These are phyloP conservation scores for Antheraea mylitta DNA, from an alignment of 1,140 invertebrate genomes.

Conservation along the genomic window DNA sequence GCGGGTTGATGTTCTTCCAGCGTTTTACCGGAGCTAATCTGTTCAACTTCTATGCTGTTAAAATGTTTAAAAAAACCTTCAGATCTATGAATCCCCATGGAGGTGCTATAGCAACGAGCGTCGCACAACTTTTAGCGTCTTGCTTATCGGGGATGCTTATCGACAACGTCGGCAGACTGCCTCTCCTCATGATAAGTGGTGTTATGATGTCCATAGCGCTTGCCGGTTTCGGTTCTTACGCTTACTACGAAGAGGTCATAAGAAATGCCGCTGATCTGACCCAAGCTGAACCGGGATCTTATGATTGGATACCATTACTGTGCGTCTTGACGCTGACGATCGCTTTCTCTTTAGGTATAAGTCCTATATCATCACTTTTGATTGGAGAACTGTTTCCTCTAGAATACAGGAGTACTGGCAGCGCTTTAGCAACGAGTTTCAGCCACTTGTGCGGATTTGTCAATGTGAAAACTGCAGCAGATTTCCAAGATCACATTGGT, in stretches of 20 bases:
- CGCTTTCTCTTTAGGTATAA: slow-evolving; percentile 92
- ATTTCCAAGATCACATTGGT: slow-evolving; percentile 88
- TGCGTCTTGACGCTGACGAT: slow-evolving; percentile 90
- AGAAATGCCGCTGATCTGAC: slow-evolving; percentile 58
- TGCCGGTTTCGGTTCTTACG: slow-evolving; percentile 88
- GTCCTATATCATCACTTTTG: slow-evolving; percentile 92
- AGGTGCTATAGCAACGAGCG: slow-evolving; percentile 88
- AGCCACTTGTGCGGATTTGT: slow-evolving; percentile 94
- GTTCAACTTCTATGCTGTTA: slow-evolving; percentile 91
- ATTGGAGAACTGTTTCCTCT: slow-evolving; percentile 93
- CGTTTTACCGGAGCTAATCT: slow-evolving; percentile 90
- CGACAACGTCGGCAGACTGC: slow-evolving; percentile 88
- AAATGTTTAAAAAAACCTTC: slow-evolving; percentile 88
- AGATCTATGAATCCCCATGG: slow-evolving; percentile 89
- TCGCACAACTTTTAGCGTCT: slow-evolving; percentile 88
- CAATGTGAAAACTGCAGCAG: slow-evolving; percentile 92
- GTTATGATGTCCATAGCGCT: slow-evolving; percentile 90
- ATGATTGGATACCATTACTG: slow-evolving; percentile 90
- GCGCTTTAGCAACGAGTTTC: slow-evolving; percentile 90
- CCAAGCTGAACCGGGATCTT: slow-evolving; percentile 66
- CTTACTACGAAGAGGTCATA: slow-evolving; percentile 84
- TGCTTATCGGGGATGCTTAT: slow-evolving; percentile 89
- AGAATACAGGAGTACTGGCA: slow-evolving; percentile 90
- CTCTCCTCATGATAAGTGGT: slow-evolving; percentile 88
- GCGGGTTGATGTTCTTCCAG: slow-evolving; percentile 92